These are phyloP conservation scores for Calcarius ornatus DNA, from an alignment of 2,113 vertebrate species.

Conservation along the genomic window DNA sequence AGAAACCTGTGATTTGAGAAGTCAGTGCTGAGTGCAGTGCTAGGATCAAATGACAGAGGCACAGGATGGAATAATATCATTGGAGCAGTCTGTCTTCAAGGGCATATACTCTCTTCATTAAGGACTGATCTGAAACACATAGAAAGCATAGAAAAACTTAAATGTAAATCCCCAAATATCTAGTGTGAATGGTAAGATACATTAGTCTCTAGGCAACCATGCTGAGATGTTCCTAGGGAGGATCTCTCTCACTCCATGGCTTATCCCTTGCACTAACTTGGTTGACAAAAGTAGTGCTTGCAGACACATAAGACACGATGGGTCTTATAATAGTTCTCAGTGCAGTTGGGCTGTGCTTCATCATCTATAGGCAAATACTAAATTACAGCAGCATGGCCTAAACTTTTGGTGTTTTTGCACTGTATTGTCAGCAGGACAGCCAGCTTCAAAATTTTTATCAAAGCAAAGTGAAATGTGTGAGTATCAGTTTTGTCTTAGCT, in stretches of 20 bases:
- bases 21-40: neutral
- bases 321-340: neutral
- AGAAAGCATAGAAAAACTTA: neutral
- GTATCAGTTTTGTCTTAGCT: neutral
- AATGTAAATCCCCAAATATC: neutral
- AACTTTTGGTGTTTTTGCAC: neutral
- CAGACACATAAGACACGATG: neutral
- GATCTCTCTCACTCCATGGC: neutral
- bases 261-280: neutral
- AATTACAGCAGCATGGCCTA: neutral
- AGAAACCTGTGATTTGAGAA: neutral
- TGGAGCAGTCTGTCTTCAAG: neutral
- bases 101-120: neutral
- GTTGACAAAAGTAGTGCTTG: neutral
- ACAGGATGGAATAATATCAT: neutral
- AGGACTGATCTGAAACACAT: neutral
- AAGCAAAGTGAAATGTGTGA: neutral
- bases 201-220: neutral
- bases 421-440: neutral
- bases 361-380: neutral
- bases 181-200: neutral
- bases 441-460: neutral
- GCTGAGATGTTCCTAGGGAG: neutral
- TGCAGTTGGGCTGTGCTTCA: neutral
- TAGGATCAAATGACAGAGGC: neutral